Conservation (phyloP, 2,113 vertebrate species). For the Capreolus pygargus region DNA sequence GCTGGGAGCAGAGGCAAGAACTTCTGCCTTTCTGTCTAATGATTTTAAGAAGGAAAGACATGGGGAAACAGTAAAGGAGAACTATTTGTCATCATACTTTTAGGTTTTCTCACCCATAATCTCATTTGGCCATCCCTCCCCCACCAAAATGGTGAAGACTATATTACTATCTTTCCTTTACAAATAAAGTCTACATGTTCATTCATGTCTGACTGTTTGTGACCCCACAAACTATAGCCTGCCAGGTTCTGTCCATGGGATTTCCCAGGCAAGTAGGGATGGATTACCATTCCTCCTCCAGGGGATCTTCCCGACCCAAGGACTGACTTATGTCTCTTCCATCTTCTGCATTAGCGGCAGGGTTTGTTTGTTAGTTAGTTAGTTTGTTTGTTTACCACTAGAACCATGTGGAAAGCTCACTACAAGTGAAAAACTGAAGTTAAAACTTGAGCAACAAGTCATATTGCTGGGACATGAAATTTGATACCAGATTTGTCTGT, state of each 20-base stretch:
- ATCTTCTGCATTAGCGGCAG: neutral
- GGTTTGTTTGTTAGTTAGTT: neutral
- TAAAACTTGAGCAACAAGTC: neutral
- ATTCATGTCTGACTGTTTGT: fast-evolving
- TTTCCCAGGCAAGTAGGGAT: neutral
- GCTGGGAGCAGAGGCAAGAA: neutral
- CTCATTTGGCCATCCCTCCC: neutral
- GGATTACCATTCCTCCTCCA: neutral
- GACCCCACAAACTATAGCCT: neutral
- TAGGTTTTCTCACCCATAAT: neutral
- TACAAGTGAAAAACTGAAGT: neutral
- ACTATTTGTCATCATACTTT: neutral
- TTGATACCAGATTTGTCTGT: neutral
- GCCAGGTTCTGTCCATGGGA: neutral
- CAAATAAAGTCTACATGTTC: neutral
- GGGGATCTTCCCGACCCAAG: neutral
- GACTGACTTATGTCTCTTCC: neutral
- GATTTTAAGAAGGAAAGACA: neutral
- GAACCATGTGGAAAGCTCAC: neutral
- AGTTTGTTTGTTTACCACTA: neutral
- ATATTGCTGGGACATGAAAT: neutral
- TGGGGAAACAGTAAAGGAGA: neutral
- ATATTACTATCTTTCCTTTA: neutral
- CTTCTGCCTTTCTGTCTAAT: neutral
- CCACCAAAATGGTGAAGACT: neutral